Evolutionary conservation across 2,888 invertebrate genomes (phyloP), one percentile per base, ranked within the genome.

Genomic region (Drosophila lacicola): DNA sequence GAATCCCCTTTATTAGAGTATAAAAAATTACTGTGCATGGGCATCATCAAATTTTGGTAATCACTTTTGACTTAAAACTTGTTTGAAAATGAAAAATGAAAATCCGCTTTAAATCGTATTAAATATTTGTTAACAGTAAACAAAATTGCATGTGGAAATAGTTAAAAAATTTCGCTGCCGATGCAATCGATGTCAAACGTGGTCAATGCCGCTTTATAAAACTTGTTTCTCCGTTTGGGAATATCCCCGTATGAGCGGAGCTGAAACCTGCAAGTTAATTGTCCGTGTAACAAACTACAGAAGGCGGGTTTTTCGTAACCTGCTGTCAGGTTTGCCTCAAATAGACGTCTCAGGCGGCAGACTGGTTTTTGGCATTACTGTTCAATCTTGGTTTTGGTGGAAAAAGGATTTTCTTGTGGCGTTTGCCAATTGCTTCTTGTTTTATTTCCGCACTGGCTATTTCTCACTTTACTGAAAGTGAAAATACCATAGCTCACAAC

Each of bases 371-470:
- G 46, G 44, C 36, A 42, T 41, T 57, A 46, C 41, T 53, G 74
- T 55, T 61, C 45, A 49, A 78, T 67, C 58, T 64, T 63, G 64
- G 53, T 69, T 85, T 82, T 66, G 80, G 54, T 85, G 69, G 62
- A 67, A 82, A 87, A 82, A 88, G 88, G 87, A 86, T 80, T 76
- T 80, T 65, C 19, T 62, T 46, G 49, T 68, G 70, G 79, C 63
- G 68, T 65, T 74, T 70, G 71, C 67, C 60, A 71, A 74, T 86
- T 83, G 86, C 78, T 83, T 70, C 84, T 72, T 86, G 74, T 81
- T 78, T 88, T 73, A 68, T 88, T 83, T 83, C 83, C 83, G 83
- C 87, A 86, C 83, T 74, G 53, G 81, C 89, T 74, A 78, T 86
- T 71, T 71, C 77, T 58, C 74, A 57, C 58, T 64, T 63, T 69